phyloP scores from a whole-genome alignment of 1,140 invertebrate species.

The Kradibia gibbosae region DNA sequence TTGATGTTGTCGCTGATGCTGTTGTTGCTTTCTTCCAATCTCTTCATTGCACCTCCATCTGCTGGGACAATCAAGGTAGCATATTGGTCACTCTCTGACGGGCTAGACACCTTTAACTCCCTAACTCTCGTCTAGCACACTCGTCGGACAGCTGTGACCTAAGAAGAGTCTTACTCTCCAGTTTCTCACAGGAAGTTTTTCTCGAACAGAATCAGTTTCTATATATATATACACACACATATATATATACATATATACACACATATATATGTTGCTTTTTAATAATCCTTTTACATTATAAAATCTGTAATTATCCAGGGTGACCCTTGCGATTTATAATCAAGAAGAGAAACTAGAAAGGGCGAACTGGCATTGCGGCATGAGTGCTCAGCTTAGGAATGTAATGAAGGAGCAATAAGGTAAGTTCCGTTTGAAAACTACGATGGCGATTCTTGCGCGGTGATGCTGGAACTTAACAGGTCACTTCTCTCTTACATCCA shows the following conservation, averaged over 20 bases:
- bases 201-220: constrained; percentile 33
- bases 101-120: constrained; percentile 44
- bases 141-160: constrained; percentile 15
- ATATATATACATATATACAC: neutral
- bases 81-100: constrained; percentile 65
- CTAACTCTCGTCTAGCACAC: constrained; percentile 40
- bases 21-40: constrained; percentile 63
- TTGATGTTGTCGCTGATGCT: constrained; percentile 56
- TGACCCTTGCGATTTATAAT: constrained; percentile 28
- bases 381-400: constrained; percentile 39
- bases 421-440: constrained; percentile 37
- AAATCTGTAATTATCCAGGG: constrained; percentile 24
- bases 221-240: neutral
- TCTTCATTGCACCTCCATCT: constrained; percentile 73
- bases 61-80: constrained; percentile 74
- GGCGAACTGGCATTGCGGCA: constrained; percentile 50
- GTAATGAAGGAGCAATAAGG: constrained; percentile 39
- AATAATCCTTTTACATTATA: constrained; percentile 32
- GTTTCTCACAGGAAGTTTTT: constrained; percentile 26
- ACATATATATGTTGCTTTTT: neutral
- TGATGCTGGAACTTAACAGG: constrained; percentile 43
- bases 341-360: constrained; percentile 57
- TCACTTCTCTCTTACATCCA: constrained; percentile 43
- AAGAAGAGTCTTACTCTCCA: constrained; percentile 3
- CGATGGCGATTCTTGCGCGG: constrained; percentile 32